Base-by-base conservation (phyloP, 2,797 vertebrate genomes). In the Synanceia verrucosa region DNA sequence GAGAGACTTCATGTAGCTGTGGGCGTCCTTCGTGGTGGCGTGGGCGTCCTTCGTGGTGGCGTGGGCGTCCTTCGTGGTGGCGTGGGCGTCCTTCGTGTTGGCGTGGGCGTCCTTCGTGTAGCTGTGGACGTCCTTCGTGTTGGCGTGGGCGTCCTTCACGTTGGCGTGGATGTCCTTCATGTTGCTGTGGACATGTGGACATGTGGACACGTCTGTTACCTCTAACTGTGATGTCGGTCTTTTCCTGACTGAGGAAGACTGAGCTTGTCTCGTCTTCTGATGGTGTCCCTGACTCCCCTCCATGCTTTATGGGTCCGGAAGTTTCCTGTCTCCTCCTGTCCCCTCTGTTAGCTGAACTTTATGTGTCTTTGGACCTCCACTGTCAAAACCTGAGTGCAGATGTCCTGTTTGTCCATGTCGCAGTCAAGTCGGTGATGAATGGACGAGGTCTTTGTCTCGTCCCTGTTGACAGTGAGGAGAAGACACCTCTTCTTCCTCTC, bases 401-500 rank as follows among this genome's bases (percentile, higher is more conserved):
- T 29, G 81, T 78, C 81, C 78, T 77, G 52, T 81, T 70, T 65
- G 56, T 71, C 61, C 16, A 46, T 24, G 65, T 29, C 16, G 55
- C 61, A 9, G 65, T 43, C 55, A 13, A 44, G 51, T 0, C 1
- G 65, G 18, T 77, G 78, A 87, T 79, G 0, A 31, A 83, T 72
- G 65, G n/a, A n/a, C n/a, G n/a, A n/a, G n/a, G n/a, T n/a, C n/a
- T n/a, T n/a, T 59, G 28, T 62, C 60, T 41, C 65, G 34, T 3
- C 53, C 50, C 51, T 44, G 28, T 67, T 44, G 51, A 57, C 36
- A 44, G 28, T 9, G 33, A 37, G 6, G 8, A 55, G 34, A 39
- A n/a, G 10, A n/a, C 16, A 44, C 39, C 39, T n/a, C 39, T 41
- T 41, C 18, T 7, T 41, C 16, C 41, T 52, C 46, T 28, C 33